These are phyloP conservation scores for Alaudala cheleensis DNA, from an alignment of 2,113 vertebrate genomes.

Conservation along the genomic window DNA sequence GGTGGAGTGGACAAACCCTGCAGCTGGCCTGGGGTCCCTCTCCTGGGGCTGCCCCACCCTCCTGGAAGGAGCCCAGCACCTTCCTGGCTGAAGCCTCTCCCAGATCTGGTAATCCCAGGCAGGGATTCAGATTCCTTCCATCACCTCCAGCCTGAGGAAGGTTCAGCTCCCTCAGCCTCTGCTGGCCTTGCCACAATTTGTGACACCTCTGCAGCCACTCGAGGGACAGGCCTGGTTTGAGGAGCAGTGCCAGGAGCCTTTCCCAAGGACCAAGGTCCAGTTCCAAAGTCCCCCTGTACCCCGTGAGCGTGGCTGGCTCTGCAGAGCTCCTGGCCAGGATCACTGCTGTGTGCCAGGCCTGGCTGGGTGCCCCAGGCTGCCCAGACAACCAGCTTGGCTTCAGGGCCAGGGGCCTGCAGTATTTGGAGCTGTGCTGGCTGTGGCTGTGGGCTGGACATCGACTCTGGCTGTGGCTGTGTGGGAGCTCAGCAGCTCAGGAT, in stretches of 20 bases:
- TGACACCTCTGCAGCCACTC: neutral
- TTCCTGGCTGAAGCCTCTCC: neutral
- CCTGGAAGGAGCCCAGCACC: neutral
- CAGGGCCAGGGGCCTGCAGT: neutral
- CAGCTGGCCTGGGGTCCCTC: neutral
- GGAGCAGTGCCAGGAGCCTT: neutral
- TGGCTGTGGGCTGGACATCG: neutral
- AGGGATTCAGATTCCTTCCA: neutral
- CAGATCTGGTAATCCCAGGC: fast-evolving
- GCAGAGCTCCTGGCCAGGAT: neutral
- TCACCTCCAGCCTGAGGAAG: neutral
- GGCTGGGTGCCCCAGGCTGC: neutral
- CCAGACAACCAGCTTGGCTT: neutral
- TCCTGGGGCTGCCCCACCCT: neutral
- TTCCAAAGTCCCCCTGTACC: neutral
- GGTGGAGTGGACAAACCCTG: neutral
- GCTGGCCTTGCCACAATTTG: fast-evolving
- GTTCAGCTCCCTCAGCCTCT: neutral
- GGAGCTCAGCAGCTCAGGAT: neutral
- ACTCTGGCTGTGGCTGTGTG: neutral
- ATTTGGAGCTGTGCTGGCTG: neutral
- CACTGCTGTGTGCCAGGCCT: neutral
- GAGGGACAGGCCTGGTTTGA: neutral
- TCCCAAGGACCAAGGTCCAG: no score
- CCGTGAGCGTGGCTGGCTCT: neutral